Conservation (phyloP, 2,888 invertebrate genomes). For the Pilophorus perplexus region DNA sequence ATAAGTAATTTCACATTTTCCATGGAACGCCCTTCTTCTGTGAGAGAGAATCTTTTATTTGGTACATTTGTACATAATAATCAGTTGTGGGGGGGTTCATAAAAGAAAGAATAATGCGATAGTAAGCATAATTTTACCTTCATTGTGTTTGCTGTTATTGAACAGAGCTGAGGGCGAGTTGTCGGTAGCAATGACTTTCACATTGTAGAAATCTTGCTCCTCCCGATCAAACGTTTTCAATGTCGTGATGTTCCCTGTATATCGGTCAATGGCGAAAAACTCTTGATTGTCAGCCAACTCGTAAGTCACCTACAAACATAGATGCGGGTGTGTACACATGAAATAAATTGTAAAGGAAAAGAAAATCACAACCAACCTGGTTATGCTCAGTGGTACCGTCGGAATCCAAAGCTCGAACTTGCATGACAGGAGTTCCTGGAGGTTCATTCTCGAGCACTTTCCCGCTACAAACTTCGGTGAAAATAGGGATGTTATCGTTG, state of each 20-base stretch:
- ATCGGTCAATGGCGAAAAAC: conserved; percentile 76
- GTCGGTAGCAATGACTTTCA: conserved; percentile 87
- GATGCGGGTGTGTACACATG: no score
- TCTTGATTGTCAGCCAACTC: conserved; percentile 67
- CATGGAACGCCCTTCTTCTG: no score
- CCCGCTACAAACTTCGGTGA: conserved; percentile 76
- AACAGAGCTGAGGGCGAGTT: conserved; percentile 78
- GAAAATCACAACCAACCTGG: conserved; percentile 55
- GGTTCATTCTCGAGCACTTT: conserved; percentile 83
- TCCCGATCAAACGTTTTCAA: conserved; percentile 82
- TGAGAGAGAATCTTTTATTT: background rate
- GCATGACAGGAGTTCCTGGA: conserved; percentile 80
- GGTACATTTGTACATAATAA: background rate
- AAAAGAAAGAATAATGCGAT: conserved; percentile 1
- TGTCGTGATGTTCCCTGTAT: conserved; percentile 87
- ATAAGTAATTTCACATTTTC: background rate
- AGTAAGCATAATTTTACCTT: conserved; percentile 52
- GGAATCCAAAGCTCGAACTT: conserved; percentile 79
- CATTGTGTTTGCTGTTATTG: conserved; percentile 67
- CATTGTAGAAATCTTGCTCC: conserved; percentile 75
- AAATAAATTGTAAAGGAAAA: background rate
- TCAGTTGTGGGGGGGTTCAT: background rate
- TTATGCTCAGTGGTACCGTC: conserved; percentile 82
- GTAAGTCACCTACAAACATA: conserved; percentile 68
- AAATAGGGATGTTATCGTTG: conserved; percentile 86